Percentiles rank a stretch among this genome's conserved stretches.
phyloP scores from a whole-genome alignment of 2,797 vertebrate genomes.

The Alauda arvensis region DNA sequence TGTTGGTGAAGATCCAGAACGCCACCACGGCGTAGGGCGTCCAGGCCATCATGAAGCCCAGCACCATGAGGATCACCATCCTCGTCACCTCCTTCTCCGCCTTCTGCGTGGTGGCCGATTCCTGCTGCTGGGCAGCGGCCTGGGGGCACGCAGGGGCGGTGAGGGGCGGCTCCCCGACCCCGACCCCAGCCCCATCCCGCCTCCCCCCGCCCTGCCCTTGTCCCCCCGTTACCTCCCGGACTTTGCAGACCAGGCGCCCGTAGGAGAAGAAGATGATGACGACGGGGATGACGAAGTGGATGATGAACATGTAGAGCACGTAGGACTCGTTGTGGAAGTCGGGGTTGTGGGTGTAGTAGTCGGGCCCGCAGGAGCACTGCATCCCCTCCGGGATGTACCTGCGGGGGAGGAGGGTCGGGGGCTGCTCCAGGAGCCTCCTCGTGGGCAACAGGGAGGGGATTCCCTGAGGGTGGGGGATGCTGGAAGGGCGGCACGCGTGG shows the following conservation, averaged over 20 bases:
- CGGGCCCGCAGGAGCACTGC: constrained; percentile 80
- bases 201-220: neutral
- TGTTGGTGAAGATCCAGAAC: constrained; percentile 82
- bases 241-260: constrained; percentile 79
- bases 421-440: neutral
- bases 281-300: constrained; percentile 74
- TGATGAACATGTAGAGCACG: constrained; percentile 78
- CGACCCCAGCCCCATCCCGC: rapidly evolving
- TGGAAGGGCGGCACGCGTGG: rapidly evolving
- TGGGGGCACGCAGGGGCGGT: neutral
- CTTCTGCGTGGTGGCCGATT: constrained; percentile 79
- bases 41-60: constrained; percentile 81
- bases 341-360: constrained; percentile 81
- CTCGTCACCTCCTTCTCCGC: constrained; percentile 80
- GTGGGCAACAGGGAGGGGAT: neutral
- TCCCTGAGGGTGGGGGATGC: neutral
- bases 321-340: constrained; percentile 82
- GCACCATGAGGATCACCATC: constrained; percentile 81
- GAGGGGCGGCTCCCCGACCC: neutral
- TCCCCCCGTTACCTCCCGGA: constrained; percentile 70
- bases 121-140: constrained; percentile 81
- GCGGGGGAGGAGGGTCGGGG: neutral
- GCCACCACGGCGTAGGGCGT: constrained; percentile 75
- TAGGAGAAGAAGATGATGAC: constrained; percentile 80
- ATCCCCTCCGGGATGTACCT: constrained; percentile 82